These are phyloP conservation scores for Prietella phreatophila DNA, from an alignment of 2,113 vertebrate genomes.

Conservation along the genomic window DNA sequence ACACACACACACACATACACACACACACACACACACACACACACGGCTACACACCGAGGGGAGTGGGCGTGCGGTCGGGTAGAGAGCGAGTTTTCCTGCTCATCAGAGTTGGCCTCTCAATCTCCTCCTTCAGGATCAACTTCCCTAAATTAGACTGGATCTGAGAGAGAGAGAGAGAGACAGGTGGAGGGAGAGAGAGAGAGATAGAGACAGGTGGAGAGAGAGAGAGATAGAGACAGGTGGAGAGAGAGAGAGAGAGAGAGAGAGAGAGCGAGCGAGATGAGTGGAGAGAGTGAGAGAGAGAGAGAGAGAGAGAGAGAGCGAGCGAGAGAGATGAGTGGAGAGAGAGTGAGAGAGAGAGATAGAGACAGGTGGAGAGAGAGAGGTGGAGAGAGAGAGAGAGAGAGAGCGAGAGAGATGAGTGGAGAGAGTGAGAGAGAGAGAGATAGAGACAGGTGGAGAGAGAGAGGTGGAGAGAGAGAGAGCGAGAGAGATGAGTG, in stretches of 20 bases:
- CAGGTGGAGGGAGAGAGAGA: background rate
- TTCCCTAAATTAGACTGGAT: constrained; percentile 93
- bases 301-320: background rate
- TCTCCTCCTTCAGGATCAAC: constrained; percentile 91
- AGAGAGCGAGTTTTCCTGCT: constrained; percentile 88
- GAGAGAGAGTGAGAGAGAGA: too few species aligned
- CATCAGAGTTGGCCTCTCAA: constrained; percentile 77
- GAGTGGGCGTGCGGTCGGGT: constrained; percentile 79
- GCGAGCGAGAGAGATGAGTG: background rate
- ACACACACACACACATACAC: background rate
- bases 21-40: constrained; percentile 4
- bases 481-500: too few species aligned
- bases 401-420: too few species aligned
- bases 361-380: background rate
- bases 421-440: background rate
- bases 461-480: background rate
- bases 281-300: background rate
- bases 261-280: too few species aligned
- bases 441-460: background rate
- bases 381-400: background rate
- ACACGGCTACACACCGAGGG: constrained; percentile 67
- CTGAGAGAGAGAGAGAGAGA: constrained; percentile 62
- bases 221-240: too few species aligned
- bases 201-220: too few species aligned
- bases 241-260: background rate